Base-by-base conservation (phyloP, 2,888 invertebrate species). In the Platynereis dumerilii region DNA sequence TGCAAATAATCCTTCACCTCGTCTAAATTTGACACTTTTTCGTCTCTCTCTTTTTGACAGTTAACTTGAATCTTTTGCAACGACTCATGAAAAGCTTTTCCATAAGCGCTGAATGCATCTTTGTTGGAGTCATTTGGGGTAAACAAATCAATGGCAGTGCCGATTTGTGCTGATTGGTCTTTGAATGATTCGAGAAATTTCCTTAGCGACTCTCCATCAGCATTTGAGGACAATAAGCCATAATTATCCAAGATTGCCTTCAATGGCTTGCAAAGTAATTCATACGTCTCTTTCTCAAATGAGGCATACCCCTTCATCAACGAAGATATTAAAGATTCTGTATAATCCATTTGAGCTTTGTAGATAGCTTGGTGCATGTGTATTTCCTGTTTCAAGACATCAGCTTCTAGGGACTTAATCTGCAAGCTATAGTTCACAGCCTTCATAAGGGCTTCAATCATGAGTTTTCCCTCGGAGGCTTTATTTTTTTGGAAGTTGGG, bases 171-270 rank as follows among this genome's bases (percentile, higher is more conserved):
- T 22, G n/a, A n/a, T 20, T 22, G 22, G 5, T 48, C 48, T n/a
- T 48, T 48, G 48, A 48, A 48, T 5, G 48, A 20, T n/a, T 48
- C 22, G 10, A 48, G n/a, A 48, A 48, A 48, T 22, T 48, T 48
- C n/a, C 20, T 3, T n/a, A 48, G 48, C 3, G 48, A n/a, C 17
- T 48, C 48, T n/a, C 17, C 48, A 7, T n/a, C n/a, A 20, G 48
- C 48, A 20, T n/a, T 48, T n/a, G n/a, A 5, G n/a, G 20, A 20
- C 48, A 48, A n/a, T 22, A 20, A n/a, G 3, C 5, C 7, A n/a
- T 48, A 48, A 48, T 22, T 20, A 12, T 48, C 48, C 22, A 48
- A 22, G 17, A 48, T 48, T 3, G 5, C n/a, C n/a, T 48, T 48
- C n/a, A 48, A n/a, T 12, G 48, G 48, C 17, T 5, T 48, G n/a